Evolutionary conservation across 2,888 invertebrate species (phyloP), one percentile per base, ranked within the genome.

Genomic region (Coelopa pilipes): DNA sequence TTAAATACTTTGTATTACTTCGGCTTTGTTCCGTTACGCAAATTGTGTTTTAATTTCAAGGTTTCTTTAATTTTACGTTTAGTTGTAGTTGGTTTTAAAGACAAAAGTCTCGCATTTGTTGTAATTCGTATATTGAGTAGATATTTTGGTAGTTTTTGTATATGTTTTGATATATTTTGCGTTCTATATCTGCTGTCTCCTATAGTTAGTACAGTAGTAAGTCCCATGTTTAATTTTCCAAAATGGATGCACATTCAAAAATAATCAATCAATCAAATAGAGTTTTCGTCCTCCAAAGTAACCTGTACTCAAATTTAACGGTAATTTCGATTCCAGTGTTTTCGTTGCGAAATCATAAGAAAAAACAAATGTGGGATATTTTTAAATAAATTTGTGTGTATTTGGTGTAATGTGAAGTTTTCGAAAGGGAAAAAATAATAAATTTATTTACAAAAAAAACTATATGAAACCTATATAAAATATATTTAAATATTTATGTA

Each of bases 331-430:
- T 34, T 34, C 7, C 34, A 34, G 34, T 34, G 34, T 4, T 4
- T 34, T 34, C 7, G 2, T 4, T 4, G 34, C 2, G 34, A 34
- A 34, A 34, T 4, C 34, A 34, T 34, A 53, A 53, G 10, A 53
- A 53, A 5, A 15, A 53, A 53, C 3, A 2, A 53, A 15, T 53
- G 3, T 53, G n/a, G n/a, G 10, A 53, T n/a, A 9, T 53, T 53
- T 53, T 53, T 53, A 53, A 63, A 63, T 34, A 67, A 67, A 67
- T 65, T 21, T 63, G 50, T 62, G 63, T 71, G 71, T 71, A 71
- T 71, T 71, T 71, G 71, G 71, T 71, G 63, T 65, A 65, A 46
- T 55, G 71, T 63, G 63, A 71, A 71, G 34, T 17, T 24, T 69
- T 46, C 24, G 19, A 60, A 50, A 49, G 15, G 12, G 50, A 68